Base-by-base conservation (phyloP, 2,888 invertebrate species). In the Ectemnius continuus region DNA sequence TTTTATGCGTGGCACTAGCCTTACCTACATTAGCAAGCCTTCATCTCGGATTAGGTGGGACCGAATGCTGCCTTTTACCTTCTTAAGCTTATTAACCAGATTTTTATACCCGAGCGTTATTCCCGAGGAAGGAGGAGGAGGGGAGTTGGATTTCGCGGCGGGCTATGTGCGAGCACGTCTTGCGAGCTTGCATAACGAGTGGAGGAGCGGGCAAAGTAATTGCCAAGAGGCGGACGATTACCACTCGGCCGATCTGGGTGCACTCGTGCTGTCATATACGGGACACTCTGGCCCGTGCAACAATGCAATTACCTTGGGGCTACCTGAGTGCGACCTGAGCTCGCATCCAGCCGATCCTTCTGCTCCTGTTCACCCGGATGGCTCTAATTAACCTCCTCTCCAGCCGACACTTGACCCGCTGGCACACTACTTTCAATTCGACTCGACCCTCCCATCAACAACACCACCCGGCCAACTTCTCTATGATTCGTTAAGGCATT, bases 391-490 rank as follows among this genome's bases (percentile, higher is more conserved):
- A 78, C 73, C 62, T 57, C 67, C 61, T 48, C 70, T 70, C 62
- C 67, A 61, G 16, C 60, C 52, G 76, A 72, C 73, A 78, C 83
- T 84, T 75, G 79, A 86, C 84, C 81, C 76, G 68, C 20, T 81
- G 66, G 80, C 80, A 79, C 73, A 61, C 70, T 74, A 66, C 67
- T 75, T 75, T 67, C 65, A 57, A 75, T 61, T 68, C 56, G 16
- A 13, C 65, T 26, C 48, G 70, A 61, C 28, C 71, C 47, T 26
- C 58, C 64, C 59, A 16, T 36, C 47, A 18, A 23, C 56, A 28
- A 67, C 48, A 16, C 52, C 48, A 2, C 11, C 2, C 14, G n/a
- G 8, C n/a, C 52, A 4, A 52, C 52, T 16, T 52, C 36, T 36
- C 36, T 36, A 36, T 36, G 36, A 36, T 36, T 8, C 36, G 8